Conservation (phyloP, 2,113 vertebrate species). For the Chionomys nivalis region DNA sequence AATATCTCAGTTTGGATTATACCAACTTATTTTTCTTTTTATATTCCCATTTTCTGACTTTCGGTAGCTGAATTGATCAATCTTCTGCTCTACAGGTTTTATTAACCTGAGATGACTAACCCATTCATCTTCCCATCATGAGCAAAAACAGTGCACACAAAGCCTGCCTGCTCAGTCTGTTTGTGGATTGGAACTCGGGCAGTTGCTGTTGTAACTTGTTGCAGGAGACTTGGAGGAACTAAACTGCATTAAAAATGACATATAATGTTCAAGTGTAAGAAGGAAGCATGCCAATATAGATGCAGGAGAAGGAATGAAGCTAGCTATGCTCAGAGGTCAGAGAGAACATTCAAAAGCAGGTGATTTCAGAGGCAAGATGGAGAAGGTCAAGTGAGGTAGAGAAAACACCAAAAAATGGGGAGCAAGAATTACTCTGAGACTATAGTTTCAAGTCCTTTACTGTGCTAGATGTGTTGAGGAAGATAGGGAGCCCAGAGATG, state of each 20-base stretch:
- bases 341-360: not conserved
- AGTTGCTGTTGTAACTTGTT: not conserved
- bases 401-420: not conserved
- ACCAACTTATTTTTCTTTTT: not conserved
- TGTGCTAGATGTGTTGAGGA: not conserved
- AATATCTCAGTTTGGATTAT: conserved; percentile 53
- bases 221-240: not conserved
- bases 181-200: not conserved
- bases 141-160: not conserved
- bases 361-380: not conserved
- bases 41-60: conserved; percentile 42
- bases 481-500: not conserved
- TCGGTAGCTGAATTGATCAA: not conserved
- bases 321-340: not conserved
- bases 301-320: not conserved
- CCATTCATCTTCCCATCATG: not conserved
- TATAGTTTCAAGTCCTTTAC: not conserved
- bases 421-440: not conserved
- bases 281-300: not conserved
- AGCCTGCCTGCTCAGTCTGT: not conserved
- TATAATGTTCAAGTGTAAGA: not conserved
- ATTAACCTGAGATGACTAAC: conserved; percentile 4
- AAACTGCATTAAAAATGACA: not conserved
- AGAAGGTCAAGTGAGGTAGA: not conserved
- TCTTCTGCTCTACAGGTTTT: conserved; percentile 36